These are phyloP conservation scores for Pempheris klunzingeri DNA, from an alignment of 2,797 vertebrate species.

Conservation along the genomic window DNA sequence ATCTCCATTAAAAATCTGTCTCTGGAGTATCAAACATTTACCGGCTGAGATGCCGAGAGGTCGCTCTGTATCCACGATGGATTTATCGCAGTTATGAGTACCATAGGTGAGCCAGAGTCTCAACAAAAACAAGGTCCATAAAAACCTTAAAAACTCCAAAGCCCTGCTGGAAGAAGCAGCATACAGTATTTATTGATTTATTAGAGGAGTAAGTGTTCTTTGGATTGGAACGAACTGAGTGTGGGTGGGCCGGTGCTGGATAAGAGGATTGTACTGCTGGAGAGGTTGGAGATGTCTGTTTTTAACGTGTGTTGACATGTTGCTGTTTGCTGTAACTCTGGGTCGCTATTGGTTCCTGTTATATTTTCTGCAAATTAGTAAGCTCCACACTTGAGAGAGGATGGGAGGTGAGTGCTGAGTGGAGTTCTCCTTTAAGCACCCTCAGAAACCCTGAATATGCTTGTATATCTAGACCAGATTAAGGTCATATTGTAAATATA, in stretches of 20 bases:
- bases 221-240: neutral
- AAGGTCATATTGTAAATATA: neutral
- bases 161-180: neutral
- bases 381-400: neutral
- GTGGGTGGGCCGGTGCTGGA: neutral
- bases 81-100: neutral
- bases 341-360: neutral
- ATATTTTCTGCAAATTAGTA: neutral
- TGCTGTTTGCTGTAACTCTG: neutral
- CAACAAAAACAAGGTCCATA: neutral
- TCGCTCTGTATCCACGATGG: neutral
- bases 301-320: neutral
- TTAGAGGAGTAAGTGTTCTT: neutral
- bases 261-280: neutral
- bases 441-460: neutral
- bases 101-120: neutral
- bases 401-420: neutral
- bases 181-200: slow-evolving; percentile 2
- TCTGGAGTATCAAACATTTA: neutral
- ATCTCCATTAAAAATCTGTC: neutral
- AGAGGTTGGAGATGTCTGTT: neutral
- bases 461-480: neutral
- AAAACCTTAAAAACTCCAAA: neutral
- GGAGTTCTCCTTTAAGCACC: neutral
- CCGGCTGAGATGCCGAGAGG: neutral